A percentile compares a stretch with the other conserved stretches of the same genome.
These are phyloP conservation scores for Rhinogobio ventralis DNA, from an alignment of 2,797 vertebrate genomes.

Conservation along the genomic window DNA sequence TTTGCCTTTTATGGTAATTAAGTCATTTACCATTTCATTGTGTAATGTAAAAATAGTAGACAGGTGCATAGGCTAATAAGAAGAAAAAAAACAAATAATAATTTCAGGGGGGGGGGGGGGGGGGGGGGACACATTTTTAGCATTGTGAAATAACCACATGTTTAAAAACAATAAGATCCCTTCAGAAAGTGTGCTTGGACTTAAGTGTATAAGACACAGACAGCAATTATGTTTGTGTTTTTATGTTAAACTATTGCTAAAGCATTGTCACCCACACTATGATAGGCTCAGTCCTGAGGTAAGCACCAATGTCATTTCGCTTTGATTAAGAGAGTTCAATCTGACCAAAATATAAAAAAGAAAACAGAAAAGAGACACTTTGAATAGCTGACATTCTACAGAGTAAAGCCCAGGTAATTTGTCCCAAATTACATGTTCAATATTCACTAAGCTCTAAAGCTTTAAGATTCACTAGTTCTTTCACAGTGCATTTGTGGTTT, in stretches of 20 bases:
- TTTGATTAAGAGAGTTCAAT: slow-evolving; percentile 72
- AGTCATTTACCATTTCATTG: slow-evolving; percentile 61
- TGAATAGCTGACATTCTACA: slow-evolving; percentile 78
- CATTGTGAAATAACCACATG: slow-evolving; percentile 79
- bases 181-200: slow-evolving; percentile 59
- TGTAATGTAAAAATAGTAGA: slow-evolving; percentile 66
- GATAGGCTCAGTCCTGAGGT: slow-evolving; percentile 82
- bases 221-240: slow-evolving; percentile 44
- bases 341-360: slow-evolving; percentile 42
- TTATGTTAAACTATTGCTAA: slow-evolving; percentile 65
- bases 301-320: slow-evolving; percentile 79
- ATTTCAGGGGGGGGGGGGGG: slow-evolving; percentile 57
- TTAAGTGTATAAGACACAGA: slow-evolving; percentile 44
- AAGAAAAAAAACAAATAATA: slow-evolving; percentile 65
- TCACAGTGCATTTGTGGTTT: slow-evolving; percentile 86
- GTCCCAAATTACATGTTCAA: slow-evolving; percentile 60
- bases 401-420: slow-evolving; percentile 69
- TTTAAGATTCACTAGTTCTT: slow-evolving; percentile 73
- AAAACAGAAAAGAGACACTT: slow-evolving; percentile 68
- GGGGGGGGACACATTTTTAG: slow-evolving; percentile 65
- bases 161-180: slow-evolving; percentile 75
- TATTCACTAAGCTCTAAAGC: slow-evolving; percentile 64
- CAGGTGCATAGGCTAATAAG: slow-evolving; percentile 69
- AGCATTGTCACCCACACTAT: slow-evolving; percentile 74
- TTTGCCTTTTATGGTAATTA: slow-evolving; percentile 50